These are phyloP conservation scores for Meganola albula DNA, from an alignment of 2,888 invertebrate genomes.

Conservation along the genomic window DNA sequence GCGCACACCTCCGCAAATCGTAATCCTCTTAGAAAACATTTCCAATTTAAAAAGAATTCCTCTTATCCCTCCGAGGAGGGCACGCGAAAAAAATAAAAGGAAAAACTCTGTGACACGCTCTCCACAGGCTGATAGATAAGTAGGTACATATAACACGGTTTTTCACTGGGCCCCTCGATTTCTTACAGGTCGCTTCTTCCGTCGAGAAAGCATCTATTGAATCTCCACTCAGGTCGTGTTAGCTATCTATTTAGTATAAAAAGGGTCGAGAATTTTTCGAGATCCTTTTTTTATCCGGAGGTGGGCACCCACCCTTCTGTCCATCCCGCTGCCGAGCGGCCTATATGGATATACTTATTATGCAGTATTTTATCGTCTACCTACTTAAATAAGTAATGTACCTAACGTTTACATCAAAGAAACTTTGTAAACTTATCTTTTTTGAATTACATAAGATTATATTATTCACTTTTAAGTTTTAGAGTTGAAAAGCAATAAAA, in stretches of 20 bases:
- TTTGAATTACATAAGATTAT: too few species aligned
- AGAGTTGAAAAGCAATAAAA: constrained; percentile 16
- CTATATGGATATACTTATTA: constrained; percentile 20
- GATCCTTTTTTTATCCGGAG: constrained; percentile 73
- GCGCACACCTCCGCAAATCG: constrained; percentile 72
- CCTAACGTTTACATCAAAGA: too few species aligned
- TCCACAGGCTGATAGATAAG: constrained; percentile 38
- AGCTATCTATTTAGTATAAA: constrained; percentile 78
- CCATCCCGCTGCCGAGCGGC: constrained; percentile 19
- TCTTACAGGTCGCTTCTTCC: constrained; percentile 75
- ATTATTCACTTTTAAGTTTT: too few species aligned
- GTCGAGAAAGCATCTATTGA: constrained; percentile 76
- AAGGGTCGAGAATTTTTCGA: constrained; percentile 73
- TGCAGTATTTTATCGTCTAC: constrained; percentile 26
- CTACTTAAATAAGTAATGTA: too few species aligned
- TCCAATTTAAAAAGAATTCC: constrained; percentile 78
- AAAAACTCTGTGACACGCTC: constrained; percentile 68
- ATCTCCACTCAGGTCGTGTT: constrained; percentile 77
- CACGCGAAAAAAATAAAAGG: constrained; percentile 75
- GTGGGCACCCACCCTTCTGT: constrained; percentile 44
- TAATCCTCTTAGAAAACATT: constrained; percentile 78
- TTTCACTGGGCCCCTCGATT: constrained; percentile 64
- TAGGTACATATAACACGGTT: constrained; percentile 53
- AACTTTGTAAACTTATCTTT: too few species aligned
- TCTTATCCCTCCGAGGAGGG: constrained; percentile 72